These are phyloP conservation scores for Euwallacea fornicatus DNA, from an alignment of 1,140 invertebrate species.

Conservation along the genomic window DNA sequence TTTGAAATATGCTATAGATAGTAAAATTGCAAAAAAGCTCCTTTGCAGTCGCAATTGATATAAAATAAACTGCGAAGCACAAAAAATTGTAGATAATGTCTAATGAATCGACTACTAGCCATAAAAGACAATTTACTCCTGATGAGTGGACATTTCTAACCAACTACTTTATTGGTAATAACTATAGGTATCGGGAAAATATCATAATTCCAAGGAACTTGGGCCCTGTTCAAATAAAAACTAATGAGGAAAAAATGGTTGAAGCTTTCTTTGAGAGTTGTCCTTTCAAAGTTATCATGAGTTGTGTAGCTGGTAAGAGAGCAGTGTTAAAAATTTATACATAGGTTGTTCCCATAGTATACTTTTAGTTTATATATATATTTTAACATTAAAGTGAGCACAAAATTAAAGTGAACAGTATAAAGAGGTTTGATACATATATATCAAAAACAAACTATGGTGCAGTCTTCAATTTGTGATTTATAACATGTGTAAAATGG, in stretches of 20 bases:
- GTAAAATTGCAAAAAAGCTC: too few species aligned
- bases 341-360: neutral
- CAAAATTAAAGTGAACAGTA: too few species aligned
- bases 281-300: constrained; percentile 85
- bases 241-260: constrained; percentile 85
- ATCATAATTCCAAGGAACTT: constrained; percentile 79
- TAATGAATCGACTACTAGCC: constrained; percentile 6
- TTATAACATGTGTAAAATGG: too few species aligned
- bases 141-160: constrained; percentile 56
- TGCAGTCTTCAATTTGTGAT: too few species aligned
- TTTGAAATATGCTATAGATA: too few species aligned
- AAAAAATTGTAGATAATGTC: constrained; percentile 12
- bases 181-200: constrained; percentile 71
- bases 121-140: constrained; percentile 42
- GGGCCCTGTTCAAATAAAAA: constrained; percentile 77
- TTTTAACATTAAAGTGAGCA: too few species aligned
- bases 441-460: too few species aligned
- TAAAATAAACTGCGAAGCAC: too few species aligned
- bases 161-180: constrained; percentile 68
- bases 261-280: constrained; percentile 89
- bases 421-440: too few species aligned
- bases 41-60: too few species aligned
- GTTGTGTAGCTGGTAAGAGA: constrained; percentile 79
- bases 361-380: neutral
- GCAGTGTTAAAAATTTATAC: neutral